Percentiles rank a stretch among this genome's conserved stretches.
These are phyloP conservation scores for Dicranocentrus wangi DNA, from an alignment of 2,888 invertebrate genomes.

Conservation along the genomic window DNA sequence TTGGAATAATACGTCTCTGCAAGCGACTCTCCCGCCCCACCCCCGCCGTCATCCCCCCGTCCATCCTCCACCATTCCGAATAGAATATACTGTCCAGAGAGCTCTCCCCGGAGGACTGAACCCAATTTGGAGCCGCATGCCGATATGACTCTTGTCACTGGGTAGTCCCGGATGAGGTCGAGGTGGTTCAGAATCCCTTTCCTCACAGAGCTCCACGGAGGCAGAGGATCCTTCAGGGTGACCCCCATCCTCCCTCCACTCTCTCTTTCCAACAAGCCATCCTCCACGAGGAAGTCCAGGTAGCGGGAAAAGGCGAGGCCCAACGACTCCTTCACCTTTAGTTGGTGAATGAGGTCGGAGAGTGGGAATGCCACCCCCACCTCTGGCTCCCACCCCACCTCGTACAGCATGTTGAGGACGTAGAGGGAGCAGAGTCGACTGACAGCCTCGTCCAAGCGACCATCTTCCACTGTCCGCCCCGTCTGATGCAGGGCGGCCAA, in stretches of 20 bases:
- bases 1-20: too few species aligned
- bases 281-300: neutral
- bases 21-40: too few species aligned
- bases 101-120: neutral
- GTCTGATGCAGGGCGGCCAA: too few species aligned
- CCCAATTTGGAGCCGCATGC: conserved; percentile 24
- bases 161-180: too few species aligned
- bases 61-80: too few species aligned
- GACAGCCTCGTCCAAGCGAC: neutral
- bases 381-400: conserved; percentile 21
- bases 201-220: too few species aligned
- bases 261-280: neutral
- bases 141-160: too few species aligned
- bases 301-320: conserved; percentile 6
- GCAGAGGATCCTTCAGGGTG: neutral
- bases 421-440: conserved; percentile 13
- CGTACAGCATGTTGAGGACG: conserved; percentile 16
- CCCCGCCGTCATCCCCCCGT: too few species aligned
- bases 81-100: conserved; percentile 16
- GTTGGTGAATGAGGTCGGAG: neutral
- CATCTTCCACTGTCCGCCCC: too few species aligned
- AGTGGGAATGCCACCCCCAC: neutral
- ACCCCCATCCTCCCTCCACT: too few species aligned
- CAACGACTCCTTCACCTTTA: neutral
- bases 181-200: too few species aligned